Base-by-base conservation (phyloP, 92 coral and sea anemone genomes). In the Blastomussa wellsi region DNA sequence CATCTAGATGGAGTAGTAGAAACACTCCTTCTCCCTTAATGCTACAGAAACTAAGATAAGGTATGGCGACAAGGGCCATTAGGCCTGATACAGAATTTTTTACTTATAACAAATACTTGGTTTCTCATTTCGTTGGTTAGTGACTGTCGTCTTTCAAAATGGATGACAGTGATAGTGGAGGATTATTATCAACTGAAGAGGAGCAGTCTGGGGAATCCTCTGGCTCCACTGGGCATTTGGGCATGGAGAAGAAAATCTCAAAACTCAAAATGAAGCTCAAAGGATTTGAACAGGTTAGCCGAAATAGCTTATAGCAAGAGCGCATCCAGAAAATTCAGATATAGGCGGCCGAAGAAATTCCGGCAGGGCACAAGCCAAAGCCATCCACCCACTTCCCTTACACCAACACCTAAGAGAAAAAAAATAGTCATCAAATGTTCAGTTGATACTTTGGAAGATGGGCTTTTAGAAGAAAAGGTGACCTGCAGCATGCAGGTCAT, bases 281-380 rank as follows among this genome's bases (percentile, higher is more conserved):
- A 42, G 93, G 88, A 86, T 86, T 76, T 90, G 77, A 90, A 81
- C 71, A 90, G 88, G 93, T 86, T 12, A 62, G 80, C 13, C 77
- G 51, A 42, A 65, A 24, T 26, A 7, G 1, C 7, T 29, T 29
- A 33, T 31, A 9, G n/a, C n/a, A n/a, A n/a, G n/a, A n/a, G n/a
- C n/a, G n/a, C n/a, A n/a, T n/a, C n/a, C n/a, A n/a, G n/a, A n/a
- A n/a, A n/a, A n/a, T n/a, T n/a, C n/a, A n/a, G n/a, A n/a, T n/a
- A n/a, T n/a, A n/a, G n/a, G n/a, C n/a, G n/a, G n/a, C n/a, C n/a
- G n/a, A n/a, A n/a, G n/a, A n/a, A n/a, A n/a, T n/a, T n/a, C n/a
- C n/a, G n/a, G n/a, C n/a, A n/a, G n/a, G n/a, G n/a, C n/a, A n/a
- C n/a, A n/a, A n/a, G n/a, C n/a, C n/a, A n/a, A n/a, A n/a, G n/a